These are phyloP conservation scores for Perizoma affinitatum DNA, from an alignment of 2,888 invertebrate species.

Conservation along the genomic window DNA sequence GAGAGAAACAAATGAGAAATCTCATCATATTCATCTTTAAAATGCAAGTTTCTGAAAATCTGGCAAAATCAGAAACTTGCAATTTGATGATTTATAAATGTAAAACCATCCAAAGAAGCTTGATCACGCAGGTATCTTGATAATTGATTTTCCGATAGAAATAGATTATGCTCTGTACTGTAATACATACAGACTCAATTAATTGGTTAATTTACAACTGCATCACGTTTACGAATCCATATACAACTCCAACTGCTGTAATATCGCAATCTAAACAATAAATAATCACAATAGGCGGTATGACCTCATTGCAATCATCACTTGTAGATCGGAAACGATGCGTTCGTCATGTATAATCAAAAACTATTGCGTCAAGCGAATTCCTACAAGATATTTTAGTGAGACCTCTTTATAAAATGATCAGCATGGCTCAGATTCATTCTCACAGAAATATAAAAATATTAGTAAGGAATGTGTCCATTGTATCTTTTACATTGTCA, in stretches of 20 bases:
- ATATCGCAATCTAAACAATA: slow-evolving; percentile 55
- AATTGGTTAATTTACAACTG: slow-evolving; percentile 18
- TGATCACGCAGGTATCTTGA: no score
- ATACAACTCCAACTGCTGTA: slow-evolving; percentile 22
- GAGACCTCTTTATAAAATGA: neutral
- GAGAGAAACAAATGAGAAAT: no score
- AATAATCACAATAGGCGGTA: slow-evolving; percentile 56
- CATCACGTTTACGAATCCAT: slow-evolving; percentile 27
- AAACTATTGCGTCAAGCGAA: slow-evolving; percentile 38
- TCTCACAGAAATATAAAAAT: no score
- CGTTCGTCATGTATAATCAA: slow-evolving; percentile 60
- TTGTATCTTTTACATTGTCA: no score
- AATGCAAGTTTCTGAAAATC: no score
- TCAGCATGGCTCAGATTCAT: no score
- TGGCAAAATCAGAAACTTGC: no score
- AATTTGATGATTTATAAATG: no score
- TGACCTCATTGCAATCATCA: slow-evolving; percentile 62
- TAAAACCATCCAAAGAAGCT: no score
- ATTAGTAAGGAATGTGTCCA: no score
- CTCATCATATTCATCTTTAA: no score
- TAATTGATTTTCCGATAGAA: neutral
- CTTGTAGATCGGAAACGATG: slow-evolving; percentile 54
- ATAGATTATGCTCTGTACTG: slow-evolving; percentile 1
- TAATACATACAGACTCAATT: neutral
- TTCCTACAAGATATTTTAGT: slow-evolving; percentile 1